These are phyloP conservation scores for Meloe dianella DNA, from an alignment of 2,888 invertebrate species.

Conservation along the genomic window DNA sequence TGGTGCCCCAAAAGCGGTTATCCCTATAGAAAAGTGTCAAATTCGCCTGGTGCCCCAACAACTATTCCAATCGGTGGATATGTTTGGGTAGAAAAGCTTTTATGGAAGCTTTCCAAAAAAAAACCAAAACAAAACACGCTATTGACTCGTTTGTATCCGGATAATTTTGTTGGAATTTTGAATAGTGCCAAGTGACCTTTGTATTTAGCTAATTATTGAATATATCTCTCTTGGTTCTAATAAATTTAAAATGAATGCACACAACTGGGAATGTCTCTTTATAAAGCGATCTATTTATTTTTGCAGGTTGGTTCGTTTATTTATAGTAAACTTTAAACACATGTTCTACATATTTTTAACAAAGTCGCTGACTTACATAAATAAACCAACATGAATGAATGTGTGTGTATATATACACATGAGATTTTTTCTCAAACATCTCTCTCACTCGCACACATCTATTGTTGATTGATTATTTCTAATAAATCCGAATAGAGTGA, in stretches of 20 bases:
- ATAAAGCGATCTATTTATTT: conserved; percentile 25
- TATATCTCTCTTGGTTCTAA: too few relatives aligned
- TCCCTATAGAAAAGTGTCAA: too few relatives aligned
- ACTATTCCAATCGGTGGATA: too few relatives aligned
- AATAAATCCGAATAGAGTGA: neutral
- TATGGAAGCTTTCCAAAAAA: too few relatives aligned
- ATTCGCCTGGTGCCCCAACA: too few relatives aligned
- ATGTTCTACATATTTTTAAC: conserved; percentile 30
- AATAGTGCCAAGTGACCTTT: neutral
- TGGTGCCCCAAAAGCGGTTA: too few relatives aligned
- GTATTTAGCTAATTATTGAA: neutral
- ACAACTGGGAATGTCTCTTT: conserved; percentile 3
- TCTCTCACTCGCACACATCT: neutral
- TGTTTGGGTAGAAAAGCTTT: too few relatives aligned
- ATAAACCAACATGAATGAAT: conserved; percentile 29
- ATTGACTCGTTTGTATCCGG: neutral
- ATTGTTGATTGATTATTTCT: conserved; percentile 8
- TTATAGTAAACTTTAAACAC: conserved; percentile 24
- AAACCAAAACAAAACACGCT: too few relatives aligned
- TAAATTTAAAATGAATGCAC: conserved; percentile 17
- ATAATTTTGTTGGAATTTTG: neutral
- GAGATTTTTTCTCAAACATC: conserved; percentile 14
- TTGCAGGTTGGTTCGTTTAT: conserved; percentile 23
- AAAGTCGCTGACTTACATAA: conserved; percentile 26
- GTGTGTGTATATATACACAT: neutral